Evolutionary conservation across 2,797 vertebrate genomes (phyloP), one percentile per base, ranked within the genome.

Genomic region (Anguilla obscura): DNA sequence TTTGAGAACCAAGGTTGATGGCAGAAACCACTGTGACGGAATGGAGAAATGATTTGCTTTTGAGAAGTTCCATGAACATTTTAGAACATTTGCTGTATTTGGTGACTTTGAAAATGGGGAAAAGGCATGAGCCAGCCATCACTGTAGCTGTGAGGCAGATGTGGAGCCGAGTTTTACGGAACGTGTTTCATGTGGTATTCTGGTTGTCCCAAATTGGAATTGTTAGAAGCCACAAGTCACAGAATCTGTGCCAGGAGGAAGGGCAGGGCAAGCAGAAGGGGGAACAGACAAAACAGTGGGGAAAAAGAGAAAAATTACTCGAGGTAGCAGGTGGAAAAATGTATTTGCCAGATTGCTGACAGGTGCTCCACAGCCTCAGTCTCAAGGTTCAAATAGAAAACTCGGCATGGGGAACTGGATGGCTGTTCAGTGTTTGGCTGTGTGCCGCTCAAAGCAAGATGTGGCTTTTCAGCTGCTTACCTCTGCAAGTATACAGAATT

Each of bases 261-360:
- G 89, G 84, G 85, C 36, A 88, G 89, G 89, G 89, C 30, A 87
- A 89, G 90, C 90, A 89, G 90, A 36, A 36, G 21, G 63, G 85
- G 82, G 63, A 83, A 69, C 50, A 79, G 69, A 85, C 45, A 50
- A 86, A 85, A 88, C 36, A 40, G 36, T 52, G 84, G 86, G 87
- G 79, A 80, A 89, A 88, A 88, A 88, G 84, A 84, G 86, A 84
- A 82, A 90, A 89, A 88, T 87, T 88, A 88, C 89, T 86, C 52
- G 89, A 92, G 90, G 86, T 90, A 93, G 90, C 93, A 93, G 93
- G 93, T 93, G 93, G 90, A 92, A 90, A 90, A 92, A 90, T 89
- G 88, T 88, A 90, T 91, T 90, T 90, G 90, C 92, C 91, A 92
- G 92, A 93, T 93, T 92, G 90, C 92, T 91, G 92, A 90, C 93